Conservation (phyloP, 2,113 vertebrate genomes). For the Rissa tridactyla region DNA sequence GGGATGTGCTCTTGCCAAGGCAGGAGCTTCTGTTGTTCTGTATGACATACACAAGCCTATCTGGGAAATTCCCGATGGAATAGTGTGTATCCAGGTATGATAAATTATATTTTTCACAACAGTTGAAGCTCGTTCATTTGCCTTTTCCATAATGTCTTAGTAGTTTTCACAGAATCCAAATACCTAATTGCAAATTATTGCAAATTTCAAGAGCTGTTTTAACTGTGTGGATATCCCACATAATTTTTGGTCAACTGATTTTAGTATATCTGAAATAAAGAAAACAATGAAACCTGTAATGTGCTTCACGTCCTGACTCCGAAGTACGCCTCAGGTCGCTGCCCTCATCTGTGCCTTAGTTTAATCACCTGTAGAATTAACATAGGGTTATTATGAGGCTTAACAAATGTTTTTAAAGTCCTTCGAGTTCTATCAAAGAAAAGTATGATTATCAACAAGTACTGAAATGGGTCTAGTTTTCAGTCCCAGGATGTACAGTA, state of each 20-base stretch:
- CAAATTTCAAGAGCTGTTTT: not conserved
- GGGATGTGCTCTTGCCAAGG: conserved; percentile 80
- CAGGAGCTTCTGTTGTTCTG: conserved; percentile 82
- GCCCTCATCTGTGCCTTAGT: not conserved
- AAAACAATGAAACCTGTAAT: not conserved
- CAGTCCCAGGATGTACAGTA: not conserved
- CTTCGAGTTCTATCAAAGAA: not conserved
- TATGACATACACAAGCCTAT: conserved; percentile 82
- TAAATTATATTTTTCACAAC: not conserved
- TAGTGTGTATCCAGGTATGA: conserved; percentile 82
- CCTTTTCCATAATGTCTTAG: not conserved
- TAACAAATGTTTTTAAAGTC: not conserved
- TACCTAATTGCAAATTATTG: not conserved
- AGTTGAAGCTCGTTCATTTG: not conserved
- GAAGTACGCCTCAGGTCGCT: not conserved
- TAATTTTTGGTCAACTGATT: not conserved
- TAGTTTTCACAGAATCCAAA: not conserved
- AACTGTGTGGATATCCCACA: not conserved
- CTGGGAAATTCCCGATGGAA: conserved; percentile 77
- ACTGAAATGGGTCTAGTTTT: not conserved
- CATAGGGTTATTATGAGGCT: not conserved
- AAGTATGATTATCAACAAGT: not conserved
- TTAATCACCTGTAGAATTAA: not conserved
- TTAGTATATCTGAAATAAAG: not conserved
- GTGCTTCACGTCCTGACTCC: not conserved